Conservation (phyloP, 2,113 vertebrate species). For the Lonchura striata region DNA sequence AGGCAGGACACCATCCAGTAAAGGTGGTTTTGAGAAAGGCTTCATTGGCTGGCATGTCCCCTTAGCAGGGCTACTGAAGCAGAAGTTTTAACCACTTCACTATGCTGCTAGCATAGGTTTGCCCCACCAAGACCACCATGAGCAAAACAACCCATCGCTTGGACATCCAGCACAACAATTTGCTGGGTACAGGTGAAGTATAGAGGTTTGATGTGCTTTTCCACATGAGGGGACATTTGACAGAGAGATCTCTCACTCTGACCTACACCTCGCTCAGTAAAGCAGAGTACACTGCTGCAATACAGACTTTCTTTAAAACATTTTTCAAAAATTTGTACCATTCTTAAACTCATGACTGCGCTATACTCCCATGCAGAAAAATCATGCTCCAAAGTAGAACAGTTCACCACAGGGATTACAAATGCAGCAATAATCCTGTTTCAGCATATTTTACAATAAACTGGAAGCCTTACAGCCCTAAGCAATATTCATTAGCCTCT, state of each 20-base stretch:
- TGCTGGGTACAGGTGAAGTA: background rate
- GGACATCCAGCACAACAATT: background rate
- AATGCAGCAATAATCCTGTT: background rate
- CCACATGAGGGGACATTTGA: rapidly evolving
- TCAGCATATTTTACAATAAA: background rate
- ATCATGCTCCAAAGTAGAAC: background rate
- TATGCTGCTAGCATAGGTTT: background rate
- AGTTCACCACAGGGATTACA: background rate
- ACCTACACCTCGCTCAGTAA: background rate
- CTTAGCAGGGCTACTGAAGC: background rate
- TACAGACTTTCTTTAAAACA: background rate
- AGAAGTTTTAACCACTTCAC: background rate
- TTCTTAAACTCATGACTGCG: background rate
- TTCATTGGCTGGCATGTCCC: background rate
- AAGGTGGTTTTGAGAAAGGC: background rate
- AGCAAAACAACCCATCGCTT: background rate
- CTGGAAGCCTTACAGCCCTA: background rate
- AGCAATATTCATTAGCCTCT: background rate
- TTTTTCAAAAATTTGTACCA: background rate
- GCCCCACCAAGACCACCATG: rapidly evolving
- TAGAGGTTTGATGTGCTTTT: background rate
- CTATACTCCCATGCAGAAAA: background rate
- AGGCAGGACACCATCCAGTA: background rate
- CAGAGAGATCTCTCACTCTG: background rate
- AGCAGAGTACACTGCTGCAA: background rate